Percentiles rank a stretch among this genome's conserved stretches.
Evolutionary conservation across 2,113 vertebrate genomes (phyloP).

Genomic region (Odontophorus gujanensis): DNA sequence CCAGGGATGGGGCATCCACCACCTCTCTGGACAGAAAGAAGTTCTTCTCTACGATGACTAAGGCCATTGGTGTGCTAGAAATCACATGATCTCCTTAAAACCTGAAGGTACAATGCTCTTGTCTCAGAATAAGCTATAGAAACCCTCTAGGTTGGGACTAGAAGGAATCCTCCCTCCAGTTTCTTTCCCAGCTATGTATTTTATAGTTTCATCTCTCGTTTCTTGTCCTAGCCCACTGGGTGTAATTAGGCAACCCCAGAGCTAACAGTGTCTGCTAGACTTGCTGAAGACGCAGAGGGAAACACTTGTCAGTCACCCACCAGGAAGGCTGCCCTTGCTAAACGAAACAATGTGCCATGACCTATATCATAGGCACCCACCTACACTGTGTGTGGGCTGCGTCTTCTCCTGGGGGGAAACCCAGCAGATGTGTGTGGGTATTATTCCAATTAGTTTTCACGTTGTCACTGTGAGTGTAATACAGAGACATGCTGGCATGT

Average conservation of each 20-base stretch:
- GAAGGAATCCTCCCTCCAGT: not conserved
- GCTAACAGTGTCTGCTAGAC: not conserved
- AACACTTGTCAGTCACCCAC: constrained; percentile 15
- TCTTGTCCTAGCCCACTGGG: not conserved
- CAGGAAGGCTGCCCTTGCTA: not conserved
- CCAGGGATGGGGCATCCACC: no score
- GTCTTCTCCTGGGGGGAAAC: constrained; percentile 44
- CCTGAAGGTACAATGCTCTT: not conserved
- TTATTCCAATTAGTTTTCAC: constrained; percentile 14
- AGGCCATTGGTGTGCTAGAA: not conserved
- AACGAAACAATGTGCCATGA: not conserved
- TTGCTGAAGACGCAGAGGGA: not conserved
- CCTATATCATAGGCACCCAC: constrained; percentile 5
- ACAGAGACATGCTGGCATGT: constrained; percentile 1
- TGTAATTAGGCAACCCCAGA: not conserved
- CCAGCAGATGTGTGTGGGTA: constrained; percentile 23
- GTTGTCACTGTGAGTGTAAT: not conserved
- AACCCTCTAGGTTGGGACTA: fast-evolving
- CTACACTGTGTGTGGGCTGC: not conserved
- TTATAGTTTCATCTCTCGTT: not conserved
- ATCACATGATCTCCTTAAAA: not conserved
- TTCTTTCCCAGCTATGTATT: not conserved
- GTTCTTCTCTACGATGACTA: not conserved
- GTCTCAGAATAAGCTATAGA: not conserved
- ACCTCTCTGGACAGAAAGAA: no score